Base-by-base conservation (phyloP, 1,140 invertebrate genomes). In the Octopus sinensis region DNA sequence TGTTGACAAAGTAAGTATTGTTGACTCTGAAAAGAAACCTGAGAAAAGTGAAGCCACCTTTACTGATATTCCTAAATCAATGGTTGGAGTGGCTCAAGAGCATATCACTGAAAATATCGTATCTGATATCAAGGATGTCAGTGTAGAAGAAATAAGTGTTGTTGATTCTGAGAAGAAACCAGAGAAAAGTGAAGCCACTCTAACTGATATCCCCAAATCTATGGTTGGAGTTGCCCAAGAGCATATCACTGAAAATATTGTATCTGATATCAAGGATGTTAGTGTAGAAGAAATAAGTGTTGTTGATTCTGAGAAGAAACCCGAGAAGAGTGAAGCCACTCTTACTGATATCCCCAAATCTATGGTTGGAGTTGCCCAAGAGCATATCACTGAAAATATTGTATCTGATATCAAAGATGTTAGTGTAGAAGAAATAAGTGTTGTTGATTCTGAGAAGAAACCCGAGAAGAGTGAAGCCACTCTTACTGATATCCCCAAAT, bases 331-430 rank as follows among this genome's bases (percentile, higher is more conserved):
- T 9, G 68, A 73, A 73, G 13, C 30, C 30, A 73, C 7, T 6
- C 0, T 73, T 13, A 17, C 68, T n/a, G 68, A 73, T 73, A 73
- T 23, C 30, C 68, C 68, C 17, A 73, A 73, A 73, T 73, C 17
- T 23, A 51, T 10, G 53, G n/a, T 17, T 68, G 56, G 30, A 56
- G 17, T 68, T 53, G 17, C 23, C 13, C 52, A 56, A 68, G 79
- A 79, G 23, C 79, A 79, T 79, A 53, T 62, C 5, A 7, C 79
- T n/a, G 79, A 54, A 79, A 30, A 54, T 79, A n/a, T 13, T 4
- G 12, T 51, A n/a, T 54, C 30, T 5, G 10, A 30, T 30, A 54
- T 56, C n/a, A n/a, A 17, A 5, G 7, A 79, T 9, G 30, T 43
- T 3, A 43, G 30, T 10, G 5, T n/a, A 17, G 68, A 73, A 73